A percentile compares a stretch with the other conserved stretches of the same genome.
These are phyloP conservation scores for Condylura cristata DNA, from an alignment of 2,113 vertebrate species.

Conservation along the genomic window DNA sequence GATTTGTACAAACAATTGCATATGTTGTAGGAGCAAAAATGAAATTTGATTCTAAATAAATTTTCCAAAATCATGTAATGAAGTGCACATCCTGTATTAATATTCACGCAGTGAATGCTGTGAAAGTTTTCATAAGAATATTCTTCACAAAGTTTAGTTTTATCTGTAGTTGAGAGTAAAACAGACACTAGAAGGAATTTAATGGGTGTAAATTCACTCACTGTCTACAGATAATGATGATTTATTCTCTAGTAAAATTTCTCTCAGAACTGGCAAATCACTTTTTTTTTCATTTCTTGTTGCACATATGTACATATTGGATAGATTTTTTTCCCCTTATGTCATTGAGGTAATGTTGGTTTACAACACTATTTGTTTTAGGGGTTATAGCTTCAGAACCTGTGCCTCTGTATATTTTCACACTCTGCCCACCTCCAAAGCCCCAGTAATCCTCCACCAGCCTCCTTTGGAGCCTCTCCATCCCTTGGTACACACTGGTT, in stretches of 20 bases:
- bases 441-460: too few relatives aligned
- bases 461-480: too few relatives aligned
- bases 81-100: slow-evolving; percentile 3
- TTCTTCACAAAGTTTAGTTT: slow-evolving; percentile 43
- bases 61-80: background rate
- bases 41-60: slow-evolving; percentile 53
- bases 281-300: background rate
- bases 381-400: too few relatives aligned
- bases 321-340: too few relatives aligned
- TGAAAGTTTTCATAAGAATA: background rate
- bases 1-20: slow-evolving; percentile 5
- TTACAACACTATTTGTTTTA: too few relatives aligned
- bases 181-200: slow-evolving; percentile 37
- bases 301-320: too few relatives aligned
- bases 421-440: too few relatives aligned
- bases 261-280: slow-evolving; percentile 51
- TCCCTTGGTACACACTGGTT: too few relatives aligned
- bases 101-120: background rate
- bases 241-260: background rate
- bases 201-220: slow-evolving; percentile 21
- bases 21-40: background rate
- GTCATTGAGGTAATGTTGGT: too few relatives aligned
- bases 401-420: too few relatives aligned
- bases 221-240: background rate
- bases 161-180: slow-evolving; percentile 45